phyloP scores from a whole-genome alignment of 2,888 invertebrate genomes.

The Ectobius pallidus region DNA sequence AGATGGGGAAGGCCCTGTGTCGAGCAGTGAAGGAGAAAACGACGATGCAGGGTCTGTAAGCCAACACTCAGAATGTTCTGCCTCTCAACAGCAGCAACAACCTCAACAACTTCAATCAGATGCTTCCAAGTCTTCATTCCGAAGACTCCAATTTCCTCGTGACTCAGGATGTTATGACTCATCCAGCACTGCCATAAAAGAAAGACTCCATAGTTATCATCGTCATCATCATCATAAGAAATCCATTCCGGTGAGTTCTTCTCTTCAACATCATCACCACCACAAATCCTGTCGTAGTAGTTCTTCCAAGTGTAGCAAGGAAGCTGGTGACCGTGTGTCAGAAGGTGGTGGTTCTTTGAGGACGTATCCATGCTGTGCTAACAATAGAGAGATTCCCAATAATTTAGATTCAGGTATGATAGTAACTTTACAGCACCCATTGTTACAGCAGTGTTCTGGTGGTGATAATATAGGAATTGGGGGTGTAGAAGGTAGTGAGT shows the following conservation, averaged over 20 bases:
- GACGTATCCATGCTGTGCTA: slow-evolving; percentile 29
- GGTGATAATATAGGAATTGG: background rate
- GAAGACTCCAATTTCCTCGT: slow-evolving; percentile 78
- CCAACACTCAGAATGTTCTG: too few relatives aligned
- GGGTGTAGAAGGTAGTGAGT: background rate
- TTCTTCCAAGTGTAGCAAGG: slow-evolving; percentile 26
- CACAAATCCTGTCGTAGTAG: slow-evolving; percentile 32
- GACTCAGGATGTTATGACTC: slow-evolving; percentile 80
- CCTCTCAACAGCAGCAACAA: slow-evolving; percentile 5
- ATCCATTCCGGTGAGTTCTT: background rate
- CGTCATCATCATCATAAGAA: slow-evolving; percentile 37
- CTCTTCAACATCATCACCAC: slow-evolving; percentile 13
- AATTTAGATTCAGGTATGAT: slow-evolving; percentile 37
- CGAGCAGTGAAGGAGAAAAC: slow-evolving; percentile 72
- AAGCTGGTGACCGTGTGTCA: too few relatives aligned
- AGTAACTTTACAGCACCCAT: too few relatives aligned
- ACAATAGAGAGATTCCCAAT: slow-evolving; percentile 32
- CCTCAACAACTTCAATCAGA: background rate
- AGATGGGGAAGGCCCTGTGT: slow-evolving; percentile 78
- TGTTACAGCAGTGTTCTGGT: slow-evolving; percentile 27
- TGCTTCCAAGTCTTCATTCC: slow-evolving; percentile 62
- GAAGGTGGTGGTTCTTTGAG: too few relatives aligned
- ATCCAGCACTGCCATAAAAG: slow-evolving; percentile 27
- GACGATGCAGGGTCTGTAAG: background rate
- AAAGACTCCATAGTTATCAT: slow-evolving; percentile 40